Evolutionary conservation across 2,113 vertebrate species (phyloP).

Genomic region (Sialia sialis): DNA sequence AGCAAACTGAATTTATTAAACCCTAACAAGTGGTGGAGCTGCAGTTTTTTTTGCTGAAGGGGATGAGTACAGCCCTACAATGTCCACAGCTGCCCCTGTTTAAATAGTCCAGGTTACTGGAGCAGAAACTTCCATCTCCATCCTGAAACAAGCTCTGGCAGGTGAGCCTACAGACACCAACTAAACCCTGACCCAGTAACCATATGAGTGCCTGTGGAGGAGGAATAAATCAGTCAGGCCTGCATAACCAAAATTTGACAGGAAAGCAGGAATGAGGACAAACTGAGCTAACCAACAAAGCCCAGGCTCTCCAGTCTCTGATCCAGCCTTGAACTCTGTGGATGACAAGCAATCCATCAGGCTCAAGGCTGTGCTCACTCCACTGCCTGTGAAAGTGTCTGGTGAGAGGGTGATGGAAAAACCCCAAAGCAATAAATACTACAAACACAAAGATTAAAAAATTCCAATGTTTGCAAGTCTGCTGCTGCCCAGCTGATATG

Average conservation of each 20-base stretch:
- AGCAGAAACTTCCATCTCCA: background rate
- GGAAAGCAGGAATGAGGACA: background rate
- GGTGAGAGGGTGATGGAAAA: slow-evolving; percentile 13
- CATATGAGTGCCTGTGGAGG: background rate
- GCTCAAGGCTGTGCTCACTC: background rate
- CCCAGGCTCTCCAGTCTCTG: background rate
- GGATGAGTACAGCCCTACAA: background rate
- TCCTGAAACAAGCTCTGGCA: background rate
- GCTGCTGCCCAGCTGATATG: slow-evolving; percentile 47
- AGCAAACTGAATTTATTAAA: background rate
- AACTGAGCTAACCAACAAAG: background rate
- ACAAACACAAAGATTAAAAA: slow-evolving; percentile 51
- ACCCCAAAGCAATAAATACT: slow-evolving; percentile 58
- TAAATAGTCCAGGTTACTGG: background rate
- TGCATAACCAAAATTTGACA: background rate
- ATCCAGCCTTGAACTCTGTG: background rate
- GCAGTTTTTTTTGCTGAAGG: background rate
- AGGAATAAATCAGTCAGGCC: background rate
- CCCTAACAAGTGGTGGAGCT: background rate
- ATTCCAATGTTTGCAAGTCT: slow-evolving; percentile 48
- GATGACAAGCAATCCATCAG: background rate
- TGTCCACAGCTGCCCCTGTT: background rate
- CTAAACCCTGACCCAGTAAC: background rate
- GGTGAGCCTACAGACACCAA: background rate
- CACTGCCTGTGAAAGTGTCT: background rate